phyloP scores from a whole-genome alignment of 2,113 vertebrate species.

The Shinisaurus crocodilurus region DNA sequence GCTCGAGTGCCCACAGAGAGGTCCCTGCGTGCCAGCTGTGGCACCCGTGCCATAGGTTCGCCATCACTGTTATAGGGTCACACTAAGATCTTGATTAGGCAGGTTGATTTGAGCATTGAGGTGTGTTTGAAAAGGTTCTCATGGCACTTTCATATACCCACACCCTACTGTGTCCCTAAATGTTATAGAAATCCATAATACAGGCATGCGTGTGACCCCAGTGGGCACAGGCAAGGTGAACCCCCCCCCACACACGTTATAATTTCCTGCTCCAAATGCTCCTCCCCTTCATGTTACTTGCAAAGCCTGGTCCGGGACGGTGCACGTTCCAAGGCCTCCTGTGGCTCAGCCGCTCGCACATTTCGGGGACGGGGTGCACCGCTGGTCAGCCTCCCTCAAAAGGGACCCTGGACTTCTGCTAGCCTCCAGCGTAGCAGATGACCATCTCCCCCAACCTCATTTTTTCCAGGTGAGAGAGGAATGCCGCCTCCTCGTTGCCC shows the following conservation, averaged over 20 bases:
- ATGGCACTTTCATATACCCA: not conserved
- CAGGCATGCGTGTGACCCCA: too few species aligned
- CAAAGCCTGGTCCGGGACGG: not conserved
- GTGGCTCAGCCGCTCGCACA: not conserved
- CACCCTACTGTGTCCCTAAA: not conserved
- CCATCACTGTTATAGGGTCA: not conserved
- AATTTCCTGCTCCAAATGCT: not conserved
- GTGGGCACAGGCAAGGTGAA: too few species aligned
- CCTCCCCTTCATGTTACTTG: too few species aligned
- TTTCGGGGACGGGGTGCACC: not conserved
- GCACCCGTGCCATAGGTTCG: too few species aligned
- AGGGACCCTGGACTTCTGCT: too few species aligned
- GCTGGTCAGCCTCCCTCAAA: not conserved
- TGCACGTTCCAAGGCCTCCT: not conserved
- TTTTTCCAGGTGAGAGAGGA: constrained; percentile 92
- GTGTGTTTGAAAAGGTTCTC: not conserved
- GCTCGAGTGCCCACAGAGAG: too few species aligned
- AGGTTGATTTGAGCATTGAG: not conserved
- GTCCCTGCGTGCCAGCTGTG: too few species aligned
- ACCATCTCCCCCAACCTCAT: not conserved
- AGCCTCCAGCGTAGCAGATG: not conserved
- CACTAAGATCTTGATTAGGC: not conserved
- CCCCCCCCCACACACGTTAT: too few species aligned
- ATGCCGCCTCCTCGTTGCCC: constrained; percentile 93
- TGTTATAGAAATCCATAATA: too few species aligned